phyloP scores from a whole-genome alignment of 2,888 invertebrate species.

The Xestia ashworthii region DNA sequence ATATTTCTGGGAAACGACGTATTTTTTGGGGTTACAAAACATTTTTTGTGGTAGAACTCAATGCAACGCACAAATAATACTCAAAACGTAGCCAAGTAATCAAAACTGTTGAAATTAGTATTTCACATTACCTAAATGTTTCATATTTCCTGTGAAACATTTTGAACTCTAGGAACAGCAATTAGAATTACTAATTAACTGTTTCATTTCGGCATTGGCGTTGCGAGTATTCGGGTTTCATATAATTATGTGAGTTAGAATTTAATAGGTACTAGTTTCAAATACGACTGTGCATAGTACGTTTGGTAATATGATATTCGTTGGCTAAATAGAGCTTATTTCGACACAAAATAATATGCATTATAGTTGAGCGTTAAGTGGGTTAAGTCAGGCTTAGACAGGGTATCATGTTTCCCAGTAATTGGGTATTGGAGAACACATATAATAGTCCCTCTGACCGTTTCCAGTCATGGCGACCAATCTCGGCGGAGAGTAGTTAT shows the following conservation, averaged over 20 bases:
- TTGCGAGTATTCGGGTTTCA: neutral
- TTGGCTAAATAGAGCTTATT: neutral
- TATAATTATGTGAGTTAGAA: neutral
- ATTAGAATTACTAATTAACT: slow-evolving; percentile 5
- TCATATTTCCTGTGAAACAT: slow-evolving; percentile 5
- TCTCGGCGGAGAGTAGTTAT: neutral
- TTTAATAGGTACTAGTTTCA: slow-evolving; percentile 18
- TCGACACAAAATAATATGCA: neutral
- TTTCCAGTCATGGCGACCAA: neutral
- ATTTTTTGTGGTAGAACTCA: no score
- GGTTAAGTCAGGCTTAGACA: neutral
- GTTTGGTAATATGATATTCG: neutral
- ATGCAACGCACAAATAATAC: neutral
- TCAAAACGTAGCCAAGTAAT: neutral
- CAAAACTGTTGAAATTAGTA: neutral
- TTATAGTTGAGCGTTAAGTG: neutral
- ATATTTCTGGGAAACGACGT: no score
- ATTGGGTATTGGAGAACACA: neutral
- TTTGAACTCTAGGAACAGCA: neutral
- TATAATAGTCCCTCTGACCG: neutral
- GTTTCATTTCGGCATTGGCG: slow-evolving; percentile 6
- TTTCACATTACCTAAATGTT: neutral
- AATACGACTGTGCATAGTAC: neutral
- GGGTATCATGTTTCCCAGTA: neutral
- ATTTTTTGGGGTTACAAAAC: no score